Evolutionary conservation across 2,888 invertebrate species (phyloP), one percentile per base, ranked within the genome.

Genomic region (Cerastis leucographa): DNA sequence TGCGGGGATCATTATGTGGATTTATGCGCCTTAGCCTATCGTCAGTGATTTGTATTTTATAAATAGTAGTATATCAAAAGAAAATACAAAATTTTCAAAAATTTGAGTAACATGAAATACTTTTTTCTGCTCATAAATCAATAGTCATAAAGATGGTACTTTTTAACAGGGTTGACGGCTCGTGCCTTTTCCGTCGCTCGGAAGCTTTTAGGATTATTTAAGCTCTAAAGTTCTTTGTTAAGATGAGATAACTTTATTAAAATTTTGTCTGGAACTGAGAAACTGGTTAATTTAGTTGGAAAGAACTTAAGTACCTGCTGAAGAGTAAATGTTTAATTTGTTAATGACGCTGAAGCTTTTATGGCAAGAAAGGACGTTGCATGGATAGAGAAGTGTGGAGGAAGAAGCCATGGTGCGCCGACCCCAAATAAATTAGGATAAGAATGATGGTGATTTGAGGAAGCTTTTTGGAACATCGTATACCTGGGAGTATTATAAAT

Each of bases 181-280:
- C 81, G 81, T 81, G 81, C 29, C 40, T 54, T 44, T 72, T n/a
- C 14, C 42, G 35, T 40, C 42, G 17, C 22, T 22, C 14, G 11
- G 51, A 59, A 69, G 68, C 81, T 81, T 79, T 67, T 49, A 70
- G 17, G 46, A 54, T 70, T 70, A 59, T 56, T 69, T 61, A 69
- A 76, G 70, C 51, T 65, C 66, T n/a, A 65, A 74, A 42, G 14
- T 79, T 51, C 17, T 80, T 17, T 19, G 49, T 64, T 71, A 68
- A 76, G 71, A 67, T 44, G 25, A 49, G 56, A 64, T 25, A 71
- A 44, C 19, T 62, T 74, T 44, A 80, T 76, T 80, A 71, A 49
- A 61, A 66, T 75, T 69, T 59, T 44, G 64, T 64, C 14, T n/a
- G 46, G 62, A 64, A 78, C n/a, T 40, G 64, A 42, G 40, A 73